Conservation (phyloP, 2,888 invertebrate species). For the Spatulosminthurus flaviceps region DNA sequence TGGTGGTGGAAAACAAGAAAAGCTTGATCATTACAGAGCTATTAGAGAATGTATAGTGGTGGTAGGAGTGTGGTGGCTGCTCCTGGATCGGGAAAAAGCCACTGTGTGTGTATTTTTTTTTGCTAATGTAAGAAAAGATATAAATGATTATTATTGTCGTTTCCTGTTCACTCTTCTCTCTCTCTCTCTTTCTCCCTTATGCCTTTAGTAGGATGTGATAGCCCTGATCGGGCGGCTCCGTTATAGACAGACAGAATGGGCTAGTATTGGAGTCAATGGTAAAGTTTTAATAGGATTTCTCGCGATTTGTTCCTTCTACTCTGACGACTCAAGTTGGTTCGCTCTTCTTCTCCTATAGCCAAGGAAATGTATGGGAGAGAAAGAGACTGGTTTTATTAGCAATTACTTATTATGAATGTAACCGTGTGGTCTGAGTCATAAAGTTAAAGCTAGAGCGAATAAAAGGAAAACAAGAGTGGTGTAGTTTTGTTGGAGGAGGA, state of each 20-base stretch:
- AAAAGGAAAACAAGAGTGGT: constrained; percentile 20
- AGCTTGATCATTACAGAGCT: not conserved
- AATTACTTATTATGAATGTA: constrained; percentile 40
- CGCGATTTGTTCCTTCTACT: constrained; percentile 3
- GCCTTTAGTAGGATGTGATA: too few relatives aligned
- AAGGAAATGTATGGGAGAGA: constrained; percentile 7
- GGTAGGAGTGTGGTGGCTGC: too few relatives aligned
- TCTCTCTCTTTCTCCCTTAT: too few relatives aligned
- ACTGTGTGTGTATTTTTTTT: constrained; percentile 8
- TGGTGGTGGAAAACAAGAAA: not conserved
- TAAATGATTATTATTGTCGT: constrained; percentile 18
- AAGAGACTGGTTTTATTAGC: constrained; percentile 34
- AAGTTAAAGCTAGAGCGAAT: constrained; percentile 10
- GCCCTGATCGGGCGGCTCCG: too few relatives aligned
- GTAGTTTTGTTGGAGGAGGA: too few relatives aligned
- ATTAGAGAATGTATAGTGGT: not conserved
- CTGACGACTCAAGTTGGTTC: not conserved
- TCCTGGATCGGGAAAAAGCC: too few relatives aligned
- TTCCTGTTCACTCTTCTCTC: not conserved
- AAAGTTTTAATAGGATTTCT: not conserved
- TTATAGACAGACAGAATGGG: too few relatives aligned
- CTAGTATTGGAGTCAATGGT: not conserved
- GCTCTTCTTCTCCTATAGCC: too few relatives aligned
- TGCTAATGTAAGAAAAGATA: constrained; percentile 18
- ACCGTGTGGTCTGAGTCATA: constrained; percentile 18